phyloP scores from a whole-genome alignment of 92 coral and sea anemone species.

The Heteractis magnifica region DNA sequence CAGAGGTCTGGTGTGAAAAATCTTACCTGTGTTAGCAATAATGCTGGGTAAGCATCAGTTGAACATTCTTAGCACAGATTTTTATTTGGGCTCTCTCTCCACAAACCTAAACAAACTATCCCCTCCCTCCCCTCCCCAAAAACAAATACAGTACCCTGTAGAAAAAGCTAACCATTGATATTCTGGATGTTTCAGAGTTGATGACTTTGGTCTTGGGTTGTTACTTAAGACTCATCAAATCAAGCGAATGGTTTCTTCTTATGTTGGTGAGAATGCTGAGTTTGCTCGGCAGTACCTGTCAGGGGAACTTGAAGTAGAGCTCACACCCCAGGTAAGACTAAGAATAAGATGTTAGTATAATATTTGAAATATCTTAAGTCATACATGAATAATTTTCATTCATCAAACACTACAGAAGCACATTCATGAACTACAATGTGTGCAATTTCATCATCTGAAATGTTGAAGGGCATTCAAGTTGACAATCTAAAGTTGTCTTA shows the following conservation, averaged over 20 bases:
- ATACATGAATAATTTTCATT: no score
- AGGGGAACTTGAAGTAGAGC: constrained; percentile 97
- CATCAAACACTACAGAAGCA: no score
- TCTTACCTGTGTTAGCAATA: constrained; percentile 94
- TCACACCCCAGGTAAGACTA: constrained; percentile 83
- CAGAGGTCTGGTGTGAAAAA: constrained; percentile 69
- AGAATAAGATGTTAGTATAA: background rate
- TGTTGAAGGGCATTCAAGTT: no score
- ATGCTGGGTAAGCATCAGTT: constrained; percentile 83
- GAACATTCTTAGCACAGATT: no score
- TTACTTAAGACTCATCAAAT: constrained; percentile 86
- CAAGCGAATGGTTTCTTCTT: constrained; percentile 94
- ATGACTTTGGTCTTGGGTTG: constrained; percentile 95
- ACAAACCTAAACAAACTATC: no score
- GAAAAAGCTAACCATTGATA: background rate
- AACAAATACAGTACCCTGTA: no score
- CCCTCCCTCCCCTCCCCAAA: no score
- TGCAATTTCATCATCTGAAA: no score
- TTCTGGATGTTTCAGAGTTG: constrained; percentile 61
- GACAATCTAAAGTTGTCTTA: no score
- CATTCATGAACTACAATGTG: no score
- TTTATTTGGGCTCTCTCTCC: no score
- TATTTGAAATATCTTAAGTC: no score
- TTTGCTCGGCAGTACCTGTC: constrained; percentile 94
- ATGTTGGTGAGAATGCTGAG: constrained; percentile 98